A percentile compares a stretch with the other conserved stretches of the same genome.
Evolutionary conservation across 2,113 vertebrate species (phyloP).

Genomic region (Dipodomys spectabilis): DNA sequence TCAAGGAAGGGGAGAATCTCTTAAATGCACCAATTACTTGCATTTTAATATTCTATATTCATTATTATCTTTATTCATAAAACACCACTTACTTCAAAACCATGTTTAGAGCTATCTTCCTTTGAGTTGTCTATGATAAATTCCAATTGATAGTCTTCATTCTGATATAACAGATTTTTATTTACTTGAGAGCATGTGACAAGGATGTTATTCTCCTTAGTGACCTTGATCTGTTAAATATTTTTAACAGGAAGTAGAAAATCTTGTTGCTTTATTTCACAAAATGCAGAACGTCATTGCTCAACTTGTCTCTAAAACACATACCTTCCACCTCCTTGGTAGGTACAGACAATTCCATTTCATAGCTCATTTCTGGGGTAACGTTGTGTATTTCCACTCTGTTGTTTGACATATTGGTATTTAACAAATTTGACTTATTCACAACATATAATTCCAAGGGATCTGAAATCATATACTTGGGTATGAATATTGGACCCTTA

Average conservation of each 20-base stretch:
- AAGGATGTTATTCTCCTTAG: neutral
- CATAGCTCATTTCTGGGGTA: neutral
- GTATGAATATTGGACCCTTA: neutral
- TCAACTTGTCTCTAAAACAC: no score
- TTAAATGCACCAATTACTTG: conserved; percentile 48
- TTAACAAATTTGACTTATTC: neutral
- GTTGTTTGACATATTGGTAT: neutral
- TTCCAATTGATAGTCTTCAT: neutral
- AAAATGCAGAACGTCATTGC: neutral
- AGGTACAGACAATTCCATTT: neutral
- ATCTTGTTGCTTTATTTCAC: neutral
- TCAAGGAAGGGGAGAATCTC: neutral
- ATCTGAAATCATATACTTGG: conserved; percentile 24
- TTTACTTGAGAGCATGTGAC: neutral
- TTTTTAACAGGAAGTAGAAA: neutral
- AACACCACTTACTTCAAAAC: conserved; percentile 19
- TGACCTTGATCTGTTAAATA: neutral
- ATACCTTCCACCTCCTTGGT: neutral
- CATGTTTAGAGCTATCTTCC: neutral
- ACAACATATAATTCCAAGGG: neutral
- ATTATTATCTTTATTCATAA: conserved; percentile 33
- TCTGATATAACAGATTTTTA: neutral
- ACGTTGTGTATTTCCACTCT: neutral
- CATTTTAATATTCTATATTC: conserved; percentile 64
- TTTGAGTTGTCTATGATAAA: neutral